phyloP scores from a whole-genome alignment of 2,797 vertebrate genomes.

The Anableps anableps region DNA sequence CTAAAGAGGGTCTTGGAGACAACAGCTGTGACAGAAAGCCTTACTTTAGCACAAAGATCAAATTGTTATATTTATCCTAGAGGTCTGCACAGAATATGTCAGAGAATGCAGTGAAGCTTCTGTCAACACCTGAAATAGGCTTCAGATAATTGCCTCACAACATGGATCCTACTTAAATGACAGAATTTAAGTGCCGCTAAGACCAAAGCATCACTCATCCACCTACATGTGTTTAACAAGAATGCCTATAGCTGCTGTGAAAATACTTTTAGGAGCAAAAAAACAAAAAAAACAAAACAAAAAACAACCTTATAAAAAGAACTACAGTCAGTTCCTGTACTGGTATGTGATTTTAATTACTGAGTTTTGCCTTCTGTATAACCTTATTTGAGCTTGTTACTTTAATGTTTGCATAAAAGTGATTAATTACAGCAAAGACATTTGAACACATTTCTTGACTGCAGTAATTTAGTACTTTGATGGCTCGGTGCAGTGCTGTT shows the following conservation, averaged over 20 bases:
- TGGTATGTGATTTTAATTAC: conserved; percentile 12
- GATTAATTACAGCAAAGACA: neutral
- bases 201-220: conserved; percentile 47
- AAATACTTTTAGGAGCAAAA: neutral
- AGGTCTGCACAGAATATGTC: conserved; percentile 22
- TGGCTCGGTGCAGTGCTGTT: neutral
- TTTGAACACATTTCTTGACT: neutral
- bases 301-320: conserved; percentile 4
- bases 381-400: neutral
- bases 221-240: conserved; percentile 15
- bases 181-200: conserved; percentile 45
- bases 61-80: conserved; percentile 37
- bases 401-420: conserved; percentile 1
- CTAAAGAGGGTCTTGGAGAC: conserved; percentile 21
- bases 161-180: conserved; percentile 48
- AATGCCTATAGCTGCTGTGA: conserved; percentile 32
- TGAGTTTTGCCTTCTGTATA: conserved; percentile 6
- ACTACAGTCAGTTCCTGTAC: conserved; percentile 6
- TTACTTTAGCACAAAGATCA: conserved; percentile 33
- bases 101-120: conserved; percentile 30
- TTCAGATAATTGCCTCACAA: conserved; percentile 59
- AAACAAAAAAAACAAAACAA: too few relatives aligned
- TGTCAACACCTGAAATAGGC: conserved; percentile 50
- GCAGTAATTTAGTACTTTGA: neutral
- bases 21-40: conserved; percentile 11